A percentile compares a stretch with the other conserved stretches of the same genome.
Evolutionary conservation across 2,888 invertebrate genomes (phyloP).

Genomic region (Thymelicus lineola): DNA sequence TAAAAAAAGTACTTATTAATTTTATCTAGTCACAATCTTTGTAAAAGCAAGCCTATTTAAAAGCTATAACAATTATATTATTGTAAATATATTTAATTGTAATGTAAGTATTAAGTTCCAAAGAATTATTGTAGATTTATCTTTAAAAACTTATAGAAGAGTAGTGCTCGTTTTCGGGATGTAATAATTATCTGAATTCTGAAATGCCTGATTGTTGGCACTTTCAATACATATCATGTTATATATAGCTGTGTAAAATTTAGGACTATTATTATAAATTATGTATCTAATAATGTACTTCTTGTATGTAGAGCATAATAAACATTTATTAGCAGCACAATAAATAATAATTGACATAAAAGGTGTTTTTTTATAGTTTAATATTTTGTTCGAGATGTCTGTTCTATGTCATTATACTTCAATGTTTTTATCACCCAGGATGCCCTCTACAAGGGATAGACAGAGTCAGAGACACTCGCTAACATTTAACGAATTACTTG

Average conservation of each 20-base stretch:
- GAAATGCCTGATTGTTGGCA: conserved; percentile 9
- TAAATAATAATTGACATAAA: neutral
- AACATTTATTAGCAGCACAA: conserved; percentile 12
- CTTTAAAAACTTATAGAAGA: neutral
- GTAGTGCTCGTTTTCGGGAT: conserved; percentile 2
- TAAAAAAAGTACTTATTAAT: too few relatives aligned
- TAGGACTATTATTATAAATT: conserved; percentile 12
- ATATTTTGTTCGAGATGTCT: neutral
- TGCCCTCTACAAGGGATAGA: too few relatives aligned
- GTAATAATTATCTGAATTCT: neutral
- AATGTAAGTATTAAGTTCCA: conserved; percentile 5
- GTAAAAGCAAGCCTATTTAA: conserved; percentile 1
- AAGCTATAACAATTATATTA: neutral
- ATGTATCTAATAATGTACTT: conserved; percentile 5
- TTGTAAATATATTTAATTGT: conserved; percentile 5
- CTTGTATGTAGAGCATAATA: conserved; percentile 23
- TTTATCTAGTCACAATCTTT: conserved; percentile 3
- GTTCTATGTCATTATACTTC: too few relatives aligned
- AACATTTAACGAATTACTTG: too few relatives aligned
- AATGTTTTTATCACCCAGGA: too few relatives aligned
- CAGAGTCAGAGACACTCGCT: too few relatives aligned
- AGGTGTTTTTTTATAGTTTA: neutral
- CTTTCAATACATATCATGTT: conserved; percentile 36
- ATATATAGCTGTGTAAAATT: conserved; percentile 25
- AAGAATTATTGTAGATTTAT: conserved; percentile 5